A percentile compares a stretch with the other conserved stretches of the same genome.
These are phyloP conservation scores for Myrmophylax atrothorax DNA, from an alignment of 2,113 vertebrate species.

Conservation along the genomic window DNA sequence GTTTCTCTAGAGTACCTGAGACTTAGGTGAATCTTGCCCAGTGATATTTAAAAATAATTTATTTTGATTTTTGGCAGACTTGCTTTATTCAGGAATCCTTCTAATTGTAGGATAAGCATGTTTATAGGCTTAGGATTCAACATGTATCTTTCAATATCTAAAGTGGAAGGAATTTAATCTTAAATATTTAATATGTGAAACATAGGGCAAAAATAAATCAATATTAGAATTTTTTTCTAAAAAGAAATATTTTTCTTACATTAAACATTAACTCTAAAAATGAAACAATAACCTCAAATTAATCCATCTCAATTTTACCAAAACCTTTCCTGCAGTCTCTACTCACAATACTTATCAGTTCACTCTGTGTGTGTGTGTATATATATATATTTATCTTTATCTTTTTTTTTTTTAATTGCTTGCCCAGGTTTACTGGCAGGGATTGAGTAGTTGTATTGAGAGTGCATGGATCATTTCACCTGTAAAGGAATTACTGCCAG, in stretches of 20 bases:
- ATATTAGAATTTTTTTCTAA: neutral
- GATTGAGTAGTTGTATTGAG: neutral
- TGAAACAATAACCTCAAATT: neutral
- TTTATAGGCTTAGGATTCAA: neutral
- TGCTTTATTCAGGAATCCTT: neutral
- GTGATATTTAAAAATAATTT: neutral
- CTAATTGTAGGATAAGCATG: neutral
- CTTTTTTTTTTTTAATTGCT: neutral
- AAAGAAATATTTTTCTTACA: neutral
- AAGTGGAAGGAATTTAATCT: neutral
- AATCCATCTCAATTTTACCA: neutral
- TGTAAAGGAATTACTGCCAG: neutral
- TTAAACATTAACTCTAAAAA: neutral
- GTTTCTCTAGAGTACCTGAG: neutral
- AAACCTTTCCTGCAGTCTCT: neutral
- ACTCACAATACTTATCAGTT: neutral
- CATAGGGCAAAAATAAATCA: neutral
- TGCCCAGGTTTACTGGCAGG: neutral
- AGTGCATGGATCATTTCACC: neutral
- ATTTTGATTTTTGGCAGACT: neutral
- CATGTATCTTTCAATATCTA: neutral
- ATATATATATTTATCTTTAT: too few species aligned
- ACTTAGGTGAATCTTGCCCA: neutral
- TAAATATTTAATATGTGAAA: neutral
- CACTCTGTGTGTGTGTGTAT: fast-evolving